These are phyloP conservation scores for Oscheius sp. DNA, from an alignment of 2,888 invertebrate genomes.

Conservation along the genomic window DNA sequence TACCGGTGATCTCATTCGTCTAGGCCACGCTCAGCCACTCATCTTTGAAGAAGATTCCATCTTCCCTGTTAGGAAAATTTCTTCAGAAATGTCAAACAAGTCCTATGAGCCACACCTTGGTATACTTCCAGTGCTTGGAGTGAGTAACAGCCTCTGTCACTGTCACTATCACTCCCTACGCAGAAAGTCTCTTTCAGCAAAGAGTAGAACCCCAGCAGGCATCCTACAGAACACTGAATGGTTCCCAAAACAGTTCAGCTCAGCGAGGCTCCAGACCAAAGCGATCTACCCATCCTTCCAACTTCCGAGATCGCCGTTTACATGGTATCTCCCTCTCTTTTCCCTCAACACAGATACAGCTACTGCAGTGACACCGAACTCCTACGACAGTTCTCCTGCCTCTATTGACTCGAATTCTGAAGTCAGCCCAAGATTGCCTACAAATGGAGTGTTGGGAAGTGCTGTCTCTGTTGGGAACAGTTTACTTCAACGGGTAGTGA, in stretches of 20 bases:
- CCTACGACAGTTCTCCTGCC: slow-evolving; percentile 7
- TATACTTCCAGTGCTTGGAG: slow-evolving; percentile 30
- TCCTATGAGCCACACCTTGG: neutral
- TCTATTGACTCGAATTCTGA: slow-evolving; percentile 31
- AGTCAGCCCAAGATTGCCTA: slow-evolving; percentile 2
- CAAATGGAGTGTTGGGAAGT: slow-evolving; percentile 1
- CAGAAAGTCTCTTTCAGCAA: slow-evolving; percentile 7
- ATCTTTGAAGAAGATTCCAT: slow-evolving; percentile 33
- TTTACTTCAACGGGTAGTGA: slow-evolving; percentile 60
- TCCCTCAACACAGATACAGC: neutral
- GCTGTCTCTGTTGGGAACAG: slow-evolving; percentile 48
- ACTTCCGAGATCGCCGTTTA: slow-evolving; percentile 17
- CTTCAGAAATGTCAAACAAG: neutral
- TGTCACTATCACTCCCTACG: neutral
- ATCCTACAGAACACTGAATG: slow-evolving; percentile 7
- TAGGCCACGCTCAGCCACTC: slow-evolving; percentile 41
- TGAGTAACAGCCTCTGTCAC: neutral
- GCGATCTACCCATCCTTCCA: neutral
- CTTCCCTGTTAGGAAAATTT: slow-evolving; percentile 11
- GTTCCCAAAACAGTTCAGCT: slow-evolving; percentile 6
- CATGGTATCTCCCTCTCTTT: neutral
- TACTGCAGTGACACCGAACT: slow-evolving; percentile 14
- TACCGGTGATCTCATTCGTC: slow-evolving; percentile 47
- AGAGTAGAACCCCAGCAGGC: slow-evolving; percentile 26
- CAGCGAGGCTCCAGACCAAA: neutral